Evolutionary conservation across 2,113 vertebrate species (phyloP).

Genomic region (Esox niger): DNA sequence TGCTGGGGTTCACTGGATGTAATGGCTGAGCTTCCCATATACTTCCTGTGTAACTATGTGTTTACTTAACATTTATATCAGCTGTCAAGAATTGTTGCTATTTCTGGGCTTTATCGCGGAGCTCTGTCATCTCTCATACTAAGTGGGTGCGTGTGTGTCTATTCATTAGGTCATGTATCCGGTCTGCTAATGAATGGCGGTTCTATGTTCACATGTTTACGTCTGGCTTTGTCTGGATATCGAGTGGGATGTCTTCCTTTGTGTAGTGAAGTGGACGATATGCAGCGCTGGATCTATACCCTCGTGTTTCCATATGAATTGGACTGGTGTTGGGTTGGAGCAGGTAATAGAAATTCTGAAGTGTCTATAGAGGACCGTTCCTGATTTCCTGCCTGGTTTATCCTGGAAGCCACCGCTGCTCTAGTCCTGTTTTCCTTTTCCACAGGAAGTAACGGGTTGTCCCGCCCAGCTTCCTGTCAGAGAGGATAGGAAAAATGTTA

Average conservation of each 20-base stretch:
- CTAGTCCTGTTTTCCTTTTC: constrained; percentile 29
- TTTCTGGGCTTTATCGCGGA: constrained; percentile 36
- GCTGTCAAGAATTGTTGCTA: constrained; percentile 23
- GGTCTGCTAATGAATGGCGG: constrained; percentile 7
- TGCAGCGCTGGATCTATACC: neutral
- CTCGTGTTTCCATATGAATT: too few species aligned
- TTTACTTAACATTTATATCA: constrained; percentile 26
- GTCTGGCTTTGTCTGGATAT: constrained; percentile 3
- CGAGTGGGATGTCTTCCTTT: neutral
- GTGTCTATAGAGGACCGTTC: neutral
- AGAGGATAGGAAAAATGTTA: constrained; percentile 23
- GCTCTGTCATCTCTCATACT: constrained; percentile 18
- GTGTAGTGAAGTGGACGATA: neutral
- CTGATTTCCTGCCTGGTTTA: neutral
- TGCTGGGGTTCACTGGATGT: constrained; percentile 14
- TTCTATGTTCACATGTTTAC: constrained; percentile 1
- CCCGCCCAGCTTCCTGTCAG: constrained; percentile 47
- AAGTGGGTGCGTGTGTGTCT: constrained; percentile 8
- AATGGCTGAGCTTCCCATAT: constrained; percentile 39
- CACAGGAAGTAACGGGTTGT: constrained; percentile 41
- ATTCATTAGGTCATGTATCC: constrained; percentile 24
- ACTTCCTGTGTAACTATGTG: constrained; percentile 24
- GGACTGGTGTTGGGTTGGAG: neutral
- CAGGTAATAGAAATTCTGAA: neutral
- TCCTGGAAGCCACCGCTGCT: constrained; percentile 17